Conservation (phyloP, 2,113 vertebrate species). For the Nothocercus julius region DNA sequence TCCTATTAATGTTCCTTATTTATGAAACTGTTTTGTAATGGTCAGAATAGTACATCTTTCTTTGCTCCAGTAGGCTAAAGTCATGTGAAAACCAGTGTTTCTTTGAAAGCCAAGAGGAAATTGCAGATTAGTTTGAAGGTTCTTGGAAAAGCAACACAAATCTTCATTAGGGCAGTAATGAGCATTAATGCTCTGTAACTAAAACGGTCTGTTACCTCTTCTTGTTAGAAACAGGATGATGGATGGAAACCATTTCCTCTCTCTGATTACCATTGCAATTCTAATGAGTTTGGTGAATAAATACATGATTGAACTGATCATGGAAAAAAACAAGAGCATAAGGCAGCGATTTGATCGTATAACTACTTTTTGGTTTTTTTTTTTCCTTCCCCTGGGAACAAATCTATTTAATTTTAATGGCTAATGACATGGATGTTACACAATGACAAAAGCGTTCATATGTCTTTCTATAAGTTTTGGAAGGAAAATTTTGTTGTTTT, state of each 20-base stretch:
- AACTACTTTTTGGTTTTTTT: not conserved
- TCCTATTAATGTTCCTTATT: conserved; percentile 16
- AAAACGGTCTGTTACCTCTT: conserved; percentile 71
- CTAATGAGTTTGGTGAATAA: conserved; percentile 63
- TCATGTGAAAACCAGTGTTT: conserved; percentile 31
- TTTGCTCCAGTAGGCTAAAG: conserved; percentile 6
- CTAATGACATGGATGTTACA: not conserved
- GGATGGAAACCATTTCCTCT: conserved; percentile 63
- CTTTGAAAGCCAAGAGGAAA: conserved; percentile 60
- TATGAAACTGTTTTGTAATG: conserved; percentile 23
- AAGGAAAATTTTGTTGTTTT: not conserved
- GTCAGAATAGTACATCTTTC: not conserved
- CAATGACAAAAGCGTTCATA: not conserved
- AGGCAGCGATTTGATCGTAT: conserved; percentile 22
- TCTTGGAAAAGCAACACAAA: conserved; percentile 73
- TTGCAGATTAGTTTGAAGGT: conserved; percentile 53
- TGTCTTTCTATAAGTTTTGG: not conserved
- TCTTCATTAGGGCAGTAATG: conserved; percentile 74
- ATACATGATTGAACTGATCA: not conserved
- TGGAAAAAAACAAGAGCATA: conserved; percentile 23
- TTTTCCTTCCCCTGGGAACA: not conserved
- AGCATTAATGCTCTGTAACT: conserved; percentile 75
- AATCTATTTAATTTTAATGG: not conserved
- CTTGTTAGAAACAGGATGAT: conserved; percentile 68
- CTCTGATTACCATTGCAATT: conserved; percentile 60